Conservation (phyloP, 2,113 vertebrate species). For the human region DNA sequence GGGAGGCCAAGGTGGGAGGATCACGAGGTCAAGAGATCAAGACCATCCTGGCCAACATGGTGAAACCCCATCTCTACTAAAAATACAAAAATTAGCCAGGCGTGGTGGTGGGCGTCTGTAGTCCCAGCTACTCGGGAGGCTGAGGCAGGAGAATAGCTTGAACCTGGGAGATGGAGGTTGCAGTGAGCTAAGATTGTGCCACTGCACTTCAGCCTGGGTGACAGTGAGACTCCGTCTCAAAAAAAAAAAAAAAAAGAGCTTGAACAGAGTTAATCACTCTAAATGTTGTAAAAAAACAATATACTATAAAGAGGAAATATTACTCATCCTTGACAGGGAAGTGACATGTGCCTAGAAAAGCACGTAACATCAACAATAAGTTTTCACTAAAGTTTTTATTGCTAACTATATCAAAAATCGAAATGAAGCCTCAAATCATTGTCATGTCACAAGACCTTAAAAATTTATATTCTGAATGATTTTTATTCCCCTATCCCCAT, state of each 20-base stretch:
- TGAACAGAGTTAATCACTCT: slow-evolving; percentile 11
- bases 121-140: too few relatives aligned
- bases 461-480: slow-evolving; percentile 11
- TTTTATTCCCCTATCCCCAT: background rate
- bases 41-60: too few relatives aligned
- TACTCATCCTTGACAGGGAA: slow-evolving; percentile 35
- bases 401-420: slow-evolving; percentile 47
- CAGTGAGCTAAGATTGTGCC: too few relatives aligned
- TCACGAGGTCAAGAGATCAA: too few relatives aligned
- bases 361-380: background rate
- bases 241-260: background rate
- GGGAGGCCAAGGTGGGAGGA: too few relatives aligned
- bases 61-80: too few relatives aligned
- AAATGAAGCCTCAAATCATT: slow-evolving; percentile 35
- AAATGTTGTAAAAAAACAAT: slow-evolving; percentile 31
- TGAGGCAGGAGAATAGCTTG: too few relatives aligned
- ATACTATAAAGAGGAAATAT: slow-evolving; percentile 45
- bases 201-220: too few relatives aligned
- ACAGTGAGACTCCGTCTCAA: too few relatives aligned
- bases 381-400: slow-evolving; percentile 37
- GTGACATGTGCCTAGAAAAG: background rate
- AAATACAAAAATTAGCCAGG: too few relatives aligned
- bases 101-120: too few relatives aligned
- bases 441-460: slow-evolving; percentile 10
- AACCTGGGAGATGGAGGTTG: too few relatives aligned